Percentiles rank a stretch among this genome's conserved stretches.
Evolutionary conservation across 2,113 vertebrate species (phyloP).

Genomic region (Malaclemys terrapin): DNA sequence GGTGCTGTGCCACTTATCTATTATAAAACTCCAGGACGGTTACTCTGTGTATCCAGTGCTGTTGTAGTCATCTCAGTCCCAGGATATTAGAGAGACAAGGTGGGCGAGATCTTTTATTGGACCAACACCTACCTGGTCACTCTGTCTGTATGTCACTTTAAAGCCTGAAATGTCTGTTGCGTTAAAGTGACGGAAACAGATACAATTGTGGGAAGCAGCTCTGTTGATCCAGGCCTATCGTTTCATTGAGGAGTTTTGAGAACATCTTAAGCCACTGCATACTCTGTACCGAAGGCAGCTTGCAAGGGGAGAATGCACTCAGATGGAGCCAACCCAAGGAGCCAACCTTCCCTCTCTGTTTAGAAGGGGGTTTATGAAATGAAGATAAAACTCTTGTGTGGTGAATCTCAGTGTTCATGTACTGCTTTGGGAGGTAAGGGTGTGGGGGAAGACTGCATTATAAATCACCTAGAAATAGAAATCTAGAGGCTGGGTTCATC

Average conservation of each 20-base stretch:
- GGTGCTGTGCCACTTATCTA: not conserved
- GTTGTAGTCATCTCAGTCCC: not conserved
- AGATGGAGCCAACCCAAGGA: not conserved
- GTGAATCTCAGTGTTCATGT: slow-evolving; percentile 43
- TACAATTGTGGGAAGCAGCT: not conserved
- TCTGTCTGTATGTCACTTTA: not conserved
- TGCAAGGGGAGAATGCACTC: not conserved
- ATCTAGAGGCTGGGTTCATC: not conserved
- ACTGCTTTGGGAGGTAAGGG: slow-evolving; percentile 33
- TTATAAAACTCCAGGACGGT: not conserved
- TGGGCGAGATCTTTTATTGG: not conserved
- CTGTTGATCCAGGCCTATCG: not conserved
- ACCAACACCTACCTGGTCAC: not conserved
- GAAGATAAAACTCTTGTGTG: slow-evolving; percentile 54
- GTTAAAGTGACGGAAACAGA: not conserved
- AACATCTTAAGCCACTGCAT: not conserved
- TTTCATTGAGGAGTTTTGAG: not conserved
- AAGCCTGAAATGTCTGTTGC: not conserved
- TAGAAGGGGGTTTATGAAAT: slow-evolving; percentile 44
- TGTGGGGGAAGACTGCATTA: not conserved
- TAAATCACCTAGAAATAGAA: slow-evolving; percentile 55
- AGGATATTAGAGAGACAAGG: not conserved
- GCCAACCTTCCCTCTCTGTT: not conserved
- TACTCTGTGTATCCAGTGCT: not conserved
- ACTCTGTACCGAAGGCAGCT: not conserved